phyloP scores from a whole-genome alignment of 2,113 vertebrate genomes.

The Ictidomys tridecemlineatus region DNA sequence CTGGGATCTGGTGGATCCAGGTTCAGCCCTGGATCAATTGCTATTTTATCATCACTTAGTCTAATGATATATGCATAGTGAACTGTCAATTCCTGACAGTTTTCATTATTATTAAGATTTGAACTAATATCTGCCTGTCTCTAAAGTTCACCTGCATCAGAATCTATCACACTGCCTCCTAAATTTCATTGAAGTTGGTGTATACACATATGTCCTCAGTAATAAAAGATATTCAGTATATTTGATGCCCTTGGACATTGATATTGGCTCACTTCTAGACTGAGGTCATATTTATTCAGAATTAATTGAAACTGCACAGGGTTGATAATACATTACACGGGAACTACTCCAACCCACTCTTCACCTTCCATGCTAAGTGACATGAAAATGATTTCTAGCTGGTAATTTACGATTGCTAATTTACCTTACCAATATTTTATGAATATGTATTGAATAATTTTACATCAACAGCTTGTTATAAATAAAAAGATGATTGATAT shows the following conservation, averaged over 20 bases:
- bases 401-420: constrained; percentile 84
- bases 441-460: constrained; percentile 84
- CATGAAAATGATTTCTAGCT: constrained; percentile 75
- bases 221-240: constrained; percentile 58
- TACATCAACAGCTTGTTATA: constrained; percentile 59
- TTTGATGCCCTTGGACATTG: neutral
- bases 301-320: constrained; percentile 79
- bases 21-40: neutral
- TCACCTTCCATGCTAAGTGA: constrained; percentile 65
- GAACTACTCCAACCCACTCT: constrained; percentile 71
- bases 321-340: constrained; percentile 78
- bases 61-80: neutral
- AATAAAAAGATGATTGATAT: constrained; percentile 81
- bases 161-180: neutral
- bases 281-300: constrained; percentile 39
- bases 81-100: neutral
- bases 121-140: neutral
- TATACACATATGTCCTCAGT: neutral
- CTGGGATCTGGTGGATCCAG: neutral
- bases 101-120: constrained; percentile 41
- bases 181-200: neutral
- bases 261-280: neutral
- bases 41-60: neutral
- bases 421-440: constrained; percentile 83
- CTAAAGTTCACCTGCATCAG: neutral